phyloP scores from a whole-genome alignment of 2,888 invertebrate genomes.

The Hoplodrina blanda region DNA sequence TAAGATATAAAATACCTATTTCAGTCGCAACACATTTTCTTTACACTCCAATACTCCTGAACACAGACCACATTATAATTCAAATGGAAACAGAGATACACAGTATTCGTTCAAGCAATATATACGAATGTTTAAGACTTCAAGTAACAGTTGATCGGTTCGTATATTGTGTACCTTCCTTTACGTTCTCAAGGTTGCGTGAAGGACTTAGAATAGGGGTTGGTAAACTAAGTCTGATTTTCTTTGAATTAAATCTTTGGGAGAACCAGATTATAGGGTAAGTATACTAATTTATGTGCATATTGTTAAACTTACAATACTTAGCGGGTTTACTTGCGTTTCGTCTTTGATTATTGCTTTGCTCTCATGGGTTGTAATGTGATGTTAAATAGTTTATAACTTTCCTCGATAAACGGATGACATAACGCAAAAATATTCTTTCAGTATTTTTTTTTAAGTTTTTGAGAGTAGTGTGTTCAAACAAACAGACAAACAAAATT shows the following conservation, averaged over 20 bases:
- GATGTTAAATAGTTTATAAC: too few species aligned
- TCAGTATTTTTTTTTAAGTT: too few species aligned
- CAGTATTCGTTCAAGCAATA: conserved; percentile 19
- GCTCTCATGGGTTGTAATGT: too few species aligned
- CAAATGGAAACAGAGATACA: conserved; percentile 47
- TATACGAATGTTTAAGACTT: conserved; percentile 31
- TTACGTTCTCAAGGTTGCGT: conserved; percentile 27
- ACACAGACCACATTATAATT: conserved; percentile 37
- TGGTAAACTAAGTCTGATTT: background rate
- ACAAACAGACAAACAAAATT: too few species aligned
- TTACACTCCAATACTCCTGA: conserved; percentile 21
- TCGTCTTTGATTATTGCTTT: too few species aligned
- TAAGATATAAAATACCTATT: conserved; percentile 14
- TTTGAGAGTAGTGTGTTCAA: too few species aligned
- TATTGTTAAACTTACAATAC: too few species aligned
- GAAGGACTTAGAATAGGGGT: conserved; percentile 6
- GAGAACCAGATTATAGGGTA: background rate
- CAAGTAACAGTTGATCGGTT: conserved; percentile 22
- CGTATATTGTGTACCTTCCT: conserved; percentile 6
- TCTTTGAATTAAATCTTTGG: background rate
- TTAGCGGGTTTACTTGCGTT: too few species aligned
- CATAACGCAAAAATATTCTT: too few species aligned
- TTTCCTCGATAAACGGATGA: too few species aligned
- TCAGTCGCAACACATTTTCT: conserved; percentile 14
- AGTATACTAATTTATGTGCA: too few species aligned